Evolutionary conservation across 2,888 invertebrate genomes (phyloP), one percentile per base, ranked within the genome.

Genomic region (Drosophila algonquin): DNA sequence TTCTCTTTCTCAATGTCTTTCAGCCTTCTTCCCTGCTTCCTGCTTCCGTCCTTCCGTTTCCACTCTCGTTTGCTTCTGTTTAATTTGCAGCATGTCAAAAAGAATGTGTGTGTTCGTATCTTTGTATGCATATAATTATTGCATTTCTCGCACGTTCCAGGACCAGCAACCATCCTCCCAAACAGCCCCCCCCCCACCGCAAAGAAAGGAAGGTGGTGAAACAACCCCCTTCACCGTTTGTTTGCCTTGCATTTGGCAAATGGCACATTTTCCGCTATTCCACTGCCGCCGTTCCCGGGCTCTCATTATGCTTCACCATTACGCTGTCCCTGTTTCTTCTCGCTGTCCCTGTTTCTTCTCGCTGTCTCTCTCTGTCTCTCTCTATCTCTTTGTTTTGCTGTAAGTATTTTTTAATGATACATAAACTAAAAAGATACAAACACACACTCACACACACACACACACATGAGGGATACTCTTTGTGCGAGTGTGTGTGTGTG

Each of bases 331-430:
- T 55, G 53, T 51, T 60, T 51, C 61, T 55, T 61, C 68, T 56
- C 24, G 63, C 58, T 64, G 47, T 54, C 51, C 30, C 51, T 57
- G 48, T 51, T 56, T 51, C 61, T 0, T 21, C 21, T 61, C 68
- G 18, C 18, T 18, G n/a, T 56, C 18, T 64, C 58, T 64, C 45
- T 54, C 51, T 35, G 48, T 57, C 51, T 51, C 24, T 24, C 24
- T 61, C 68, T 56, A 18, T 6, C 32, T 21, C 56, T 63, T 72
- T 51, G 67, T 64, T 63, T 54, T 14, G 72, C 63, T 68, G 80
- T 87, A 87, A 84, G 88, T 85, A 84, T 84, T 86, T 86, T 86
- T 89, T 86, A 86, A 86, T 86, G 89, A 86, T 86, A 89, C 81
- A 89, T 78, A 80, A 87, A 88, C 84, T 86, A 85, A 88, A 86